Evolutionary conservation across 2,888 invertebrate species (phyloP).

Genomic region (Drosophila mimetica): DNA sequence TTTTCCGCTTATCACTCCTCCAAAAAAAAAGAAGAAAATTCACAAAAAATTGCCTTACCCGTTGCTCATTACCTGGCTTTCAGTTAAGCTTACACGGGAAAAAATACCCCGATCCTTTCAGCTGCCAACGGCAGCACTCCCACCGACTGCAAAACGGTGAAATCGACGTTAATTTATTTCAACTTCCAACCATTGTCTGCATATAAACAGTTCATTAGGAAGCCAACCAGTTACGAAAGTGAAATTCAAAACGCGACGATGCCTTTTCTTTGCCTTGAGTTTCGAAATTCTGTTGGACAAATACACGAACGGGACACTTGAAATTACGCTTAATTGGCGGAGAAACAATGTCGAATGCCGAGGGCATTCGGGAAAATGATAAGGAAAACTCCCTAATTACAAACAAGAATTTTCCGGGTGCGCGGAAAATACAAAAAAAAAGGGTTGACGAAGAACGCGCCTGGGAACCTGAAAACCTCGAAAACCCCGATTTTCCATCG

Average conservation of each 20-base stretch:
- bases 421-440: background rate
- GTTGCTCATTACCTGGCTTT: slow-evolving; percentile 2
- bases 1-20: slow-evolving; percentile 1
- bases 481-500: slow-evolving; percentile 6
- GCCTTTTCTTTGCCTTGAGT: slow-evolving; percentile 4
- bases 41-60: background rate
- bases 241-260: slow-evolving; percentile 19
- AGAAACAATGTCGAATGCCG: slow-evolving; percentile 21
- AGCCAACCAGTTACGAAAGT: slow-evolving; percentile 30
- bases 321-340: slow-evolving; percentile 42
- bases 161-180: slow-evolving; percentile 40
- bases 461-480: slow-evolving; percentile 32
- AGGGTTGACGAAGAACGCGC: slow-evolving; percentile 18
- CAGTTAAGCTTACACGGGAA: background rate
- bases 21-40: background rate
- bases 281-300: slow-evolving; percentile 26
- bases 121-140: slow-evolving; percentile 9
- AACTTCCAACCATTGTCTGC: slow-evolving; percentile 29
- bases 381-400: slow-evolving; percentile 58
- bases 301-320: slow-evolving; percentile 50
- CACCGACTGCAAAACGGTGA: slow-evolving; percentile 5
- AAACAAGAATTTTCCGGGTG: slow-evolving; percentile 44
- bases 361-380: slow-evolving; percentile 24
- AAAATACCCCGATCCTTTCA: background rate
- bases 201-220: slow-evolving; percentile 45